Conservation (phyloP, 2,888 invertebrate genomes). For the Gortyna flavago region DNA sequence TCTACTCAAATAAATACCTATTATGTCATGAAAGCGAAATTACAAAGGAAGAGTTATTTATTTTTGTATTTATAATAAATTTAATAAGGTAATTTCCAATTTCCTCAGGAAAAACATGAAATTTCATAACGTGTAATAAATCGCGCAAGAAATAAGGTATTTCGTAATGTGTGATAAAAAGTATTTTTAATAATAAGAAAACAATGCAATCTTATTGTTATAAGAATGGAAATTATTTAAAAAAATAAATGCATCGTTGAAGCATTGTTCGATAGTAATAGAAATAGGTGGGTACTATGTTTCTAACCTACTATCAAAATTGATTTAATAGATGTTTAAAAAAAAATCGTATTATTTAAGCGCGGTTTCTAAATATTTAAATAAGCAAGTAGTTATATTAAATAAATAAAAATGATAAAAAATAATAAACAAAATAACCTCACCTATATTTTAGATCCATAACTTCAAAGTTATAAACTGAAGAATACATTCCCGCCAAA, state of each 20-base stretch:
- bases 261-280: slow-evolving; percentile 2
- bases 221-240: neutral
- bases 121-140: neutral
- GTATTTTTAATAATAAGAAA: neutral
- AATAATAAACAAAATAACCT: slow-evolving; percentile 42
- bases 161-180: neutral
- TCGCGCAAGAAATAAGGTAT: neutral
- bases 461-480: slow-evolving; percentile 87
- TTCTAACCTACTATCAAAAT: neutral
- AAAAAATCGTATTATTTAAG: neutral
- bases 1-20: neutral
- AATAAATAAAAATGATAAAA: slow-evolving; percentile 1
- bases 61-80: neutral
- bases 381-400: neutral
- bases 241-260: neutral
- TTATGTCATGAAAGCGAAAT: neutral
- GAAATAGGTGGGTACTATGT: neutral
- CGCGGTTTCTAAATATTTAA: neutral
- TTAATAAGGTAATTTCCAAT: neutral
- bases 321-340: neutral
- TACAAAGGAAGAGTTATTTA: neutral
- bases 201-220: neutral
- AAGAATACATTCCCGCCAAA: slow-evolving; percentile 85
- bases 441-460: slow-evolving; percentile 87
- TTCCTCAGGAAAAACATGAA: neutral